Evolutionary conservation across 2,888 invertebrate species (phyloP).

Genomic region (Chrysomela aeneicollis): DNA sequence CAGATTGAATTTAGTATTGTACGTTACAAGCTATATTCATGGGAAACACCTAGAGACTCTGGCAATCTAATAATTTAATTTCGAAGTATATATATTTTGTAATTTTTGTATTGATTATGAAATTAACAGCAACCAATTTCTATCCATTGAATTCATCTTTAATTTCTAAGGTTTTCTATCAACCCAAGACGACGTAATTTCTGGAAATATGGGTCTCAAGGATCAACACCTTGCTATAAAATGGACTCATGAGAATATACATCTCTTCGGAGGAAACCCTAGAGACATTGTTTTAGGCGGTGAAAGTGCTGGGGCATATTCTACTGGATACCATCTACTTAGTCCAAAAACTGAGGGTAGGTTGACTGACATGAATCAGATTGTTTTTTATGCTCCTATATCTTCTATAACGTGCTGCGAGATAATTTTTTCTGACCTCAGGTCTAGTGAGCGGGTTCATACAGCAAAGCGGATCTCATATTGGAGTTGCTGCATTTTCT

Average conservation of each 20-base stretch:
- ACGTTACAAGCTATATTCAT: no score
- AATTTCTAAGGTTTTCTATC: no score
- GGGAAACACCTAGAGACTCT: no score
- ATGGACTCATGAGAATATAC: constrained; percentile 48
- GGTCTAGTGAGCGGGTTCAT: constrained; percentile 9
- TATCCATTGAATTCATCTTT: no score
- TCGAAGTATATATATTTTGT: no score
- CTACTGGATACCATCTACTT: background rate
- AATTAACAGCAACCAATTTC: no score
- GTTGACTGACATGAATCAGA: no score
- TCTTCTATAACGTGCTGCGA: no score
- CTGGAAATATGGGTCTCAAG: constrained; percentile 53
- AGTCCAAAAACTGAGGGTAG: background rate
- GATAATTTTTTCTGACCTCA: background rate
- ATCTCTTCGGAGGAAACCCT: constrained; percentile 48
- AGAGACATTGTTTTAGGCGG: background rate
- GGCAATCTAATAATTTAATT: no score
- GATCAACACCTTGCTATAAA: constrained; percentile 48
- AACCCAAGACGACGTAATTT: constrained; percentile 7
- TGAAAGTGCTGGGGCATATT: background rate
- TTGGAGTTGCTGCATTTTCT: constrained; percentile 2
- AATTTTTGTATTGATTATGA: no score
- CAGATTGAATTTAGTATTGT: no score
- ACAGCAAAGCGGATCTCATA: constrained; percentile 11
- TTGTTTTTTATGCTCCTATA: no score